Base-by-base conservation (phyloP, 2,888 invertebrate species). In the Hydroisotoma schaefferi region DNA sequence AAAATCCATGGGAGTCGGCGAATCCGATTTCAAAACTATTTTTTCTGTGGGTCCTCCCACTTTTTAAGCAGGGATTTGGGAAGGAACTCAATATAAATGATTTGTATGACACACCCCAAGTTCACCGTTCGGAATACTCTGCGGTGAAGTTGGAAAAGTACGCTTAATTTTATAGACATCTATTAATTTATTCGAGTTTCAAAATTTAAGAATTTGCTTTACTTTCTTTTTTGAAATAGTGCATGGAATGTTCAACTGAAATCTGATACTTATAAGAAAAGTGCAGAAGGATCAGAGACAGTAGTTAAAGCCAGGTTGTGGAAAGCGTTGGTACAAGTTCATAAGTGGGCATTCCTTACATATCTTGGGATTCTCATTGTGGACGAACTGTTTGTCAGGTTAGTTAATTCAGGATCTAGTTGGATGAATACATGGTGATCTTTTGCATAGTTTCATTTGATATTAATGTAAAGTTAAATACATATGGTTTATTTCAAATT, bases 361-460 rank as follows among this genome's bases (percentile, higher is more conserved):
- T 61, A 57, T 40, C 38, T 58, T 26, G 23, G 59, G 33, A 48
- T 33, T 12, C 29, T 59, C 43, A 55, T 60, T n/a, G 44, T 66
- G 23, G 57, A 63, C 22, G 66, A 66, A 56, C 56, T 63, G 38
- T 54, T 59, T 27, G 27, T 63, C 37, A 60, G 57, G 65, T 62
- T 47, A 20, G 52, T 51, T 25, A 26, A 4, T 22, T 15, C 33
- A 53, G 20, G 28, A 12, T n/a, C 37, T 48, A 15, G 4, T 20
- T 28, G n/a, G n/a, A n/a, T n/a, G n/a, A n/a, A n/a, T n/a, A 10
- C 4, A 23, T 23, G 33, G n/a, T 20, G 20, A 20, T 22, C 20
- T 49, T 22, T 18, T 27, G 3, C 12, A 33, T 8, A 49, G n/a
- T 25, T 49, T 48, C 26, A 10, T 27, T 26, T 48, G 15, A 25